Conservation (phyloP, 37 sponge, comb jelly and placozoan species). For the Theonella swinhoei region DNA sequence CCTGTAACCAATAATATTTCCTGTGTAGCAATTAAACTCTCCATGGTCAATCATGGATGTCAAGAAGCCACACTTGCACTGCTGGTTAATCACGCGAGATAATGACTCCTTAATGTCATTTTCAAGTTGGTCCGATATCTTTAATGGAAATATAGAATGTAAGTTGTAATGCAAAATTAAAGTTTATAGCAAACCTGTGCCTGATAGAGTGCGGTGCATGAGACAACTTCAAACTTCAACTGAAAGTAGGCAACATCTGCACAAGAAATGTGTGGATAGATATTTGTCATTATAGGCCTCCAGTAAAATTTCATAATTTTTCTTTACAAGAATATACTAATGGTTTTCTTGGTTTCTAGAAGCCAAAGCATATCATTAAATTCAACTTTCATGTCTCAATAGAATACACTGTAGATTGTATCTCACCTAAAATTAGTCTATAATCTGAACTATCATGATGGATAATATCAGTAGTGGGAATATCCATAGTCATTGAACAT, state of each 20-base stretch:
- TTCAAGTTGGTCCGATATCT: not conserved
- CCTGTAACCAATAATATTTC: not conserved
- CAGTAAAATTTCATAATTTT: no score
- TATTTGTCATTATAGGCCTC: no score
- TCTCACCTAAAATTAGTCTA: not conserved
- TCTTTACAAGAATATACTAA: no score
- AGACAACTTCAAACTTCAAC: not conserved
- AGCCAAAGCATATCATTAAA: not conserved
- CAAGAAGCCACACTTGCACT: not conserved
- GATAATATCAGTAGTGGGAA: not conserved
- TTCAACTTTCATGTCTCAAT: not conserved
- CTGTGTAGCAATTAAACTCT: not conserved
- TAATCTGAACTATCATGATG: not conserved
- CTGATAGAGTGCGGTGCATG: not conserved
- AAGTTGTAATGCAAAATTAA: not conserved
- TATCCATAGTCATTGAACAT: not conserved
- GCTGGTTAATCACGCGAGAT: not conserved
- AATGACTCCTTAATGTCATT: not conserved
- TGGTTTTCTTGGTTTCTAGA: no score
- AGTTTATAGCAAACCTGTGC: no score
- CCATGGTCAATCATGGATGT: not conserved
- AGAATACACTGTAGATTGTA: not conserved
- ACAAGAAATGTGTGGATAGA: no score
- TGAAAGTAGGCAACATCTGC: not conserved
- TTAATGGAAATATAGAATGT: no score